These are phyloP conservation scores for Horisme vitalbata DNA, from an alignment of 2,888 invertebrate genomes.

Conservation along the genomic window DNA sequence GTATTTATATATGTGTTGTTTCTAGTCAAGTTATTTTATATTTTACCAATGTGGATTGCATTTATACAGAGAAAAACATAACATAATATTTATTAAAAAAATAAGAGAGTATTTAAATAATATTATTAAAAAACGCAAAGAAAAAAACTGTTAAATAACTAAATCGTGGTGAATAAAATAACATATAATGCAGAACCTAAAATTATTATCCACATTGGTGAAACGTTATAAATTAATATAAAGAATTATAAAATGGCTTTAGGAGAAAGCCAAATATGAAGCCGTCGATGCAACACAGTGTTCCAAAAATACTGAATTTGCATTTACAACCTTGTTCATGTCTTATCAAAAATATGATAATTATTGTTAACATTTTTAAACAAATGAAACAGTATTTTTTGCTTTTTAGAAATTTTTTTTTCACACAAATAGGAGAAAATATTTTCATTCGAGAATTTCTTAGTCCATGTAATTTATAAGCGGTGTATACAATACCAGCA, in stretches of 20 bases:
- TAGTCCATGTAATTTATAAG: no score
- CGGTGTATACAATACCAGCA: no score
- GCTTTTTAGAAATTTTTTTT: no score
- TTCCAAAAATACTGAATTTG: constrained; percentile 1
- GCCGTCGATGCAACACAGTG: constrained; percentile 49
- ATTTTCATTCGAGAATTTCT: no score
- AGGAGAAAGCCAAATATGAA: constrained; percentile 73
- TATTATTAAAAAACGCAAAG: no score
- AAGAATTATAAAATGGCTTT: constrained; percentile 78
- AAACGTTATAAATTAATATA: constrained; percentile 63
- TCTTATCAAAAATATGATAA: no score
- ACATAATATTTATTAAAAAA: no score
- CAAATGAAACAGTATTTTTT: no score
- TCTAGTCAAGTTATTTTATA: constrained; percentile 79
- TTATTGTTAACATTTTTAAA: no score
- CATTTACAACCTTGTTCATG: constrained; percentile 14
- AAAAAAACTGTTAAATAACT: no score
- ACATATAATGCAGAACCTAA: constrained; percentile 8
- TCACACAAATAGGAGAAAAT: no score
- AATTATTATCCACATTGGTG: constrained; percentile 61
- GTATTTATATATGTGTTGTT: constrained; percentile 62
- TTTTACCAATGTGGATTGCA: constrained; percentile 61
- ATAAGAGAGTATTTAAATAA: constrained; percentile 8
- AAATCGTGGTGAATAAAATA: not conserved
- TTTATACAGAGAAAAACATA: constrained; percentile 35